Evolutionary conservation across 23 tunicate species (phyloP), one percentile per base, ranked within the genome.

Genomic region (Trididemnum clinides): DNA sequence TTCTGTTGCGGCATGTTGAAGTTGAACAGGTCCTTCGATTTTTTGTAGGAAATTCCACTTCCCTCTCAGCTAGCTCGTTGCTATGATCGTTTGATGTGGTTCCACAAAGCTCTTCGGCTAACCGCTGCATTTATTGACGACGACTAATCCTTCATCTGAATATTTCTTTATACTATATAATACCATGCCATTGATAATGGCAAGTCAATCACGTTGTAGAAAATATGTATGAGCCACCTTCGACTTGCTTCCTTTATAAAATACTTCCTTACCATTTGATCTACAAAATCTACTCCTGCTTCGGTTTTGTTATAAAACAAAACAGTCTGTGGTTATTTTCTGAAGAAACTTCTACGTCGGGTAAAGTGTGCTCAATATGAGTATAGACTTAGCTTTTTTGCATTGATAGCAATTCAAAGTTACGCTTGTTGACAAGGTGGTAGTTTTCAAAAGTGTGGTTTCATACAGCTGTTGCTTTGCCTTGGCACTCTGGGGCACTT

Each of bases 381-480:
- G 10, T 44, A 44, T 15, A 10, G 54, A 44, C 54, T 44, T 44
- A 10, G 54, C 54, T 44, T 44, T 44, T 44, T 44, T 44, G 54
- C 54, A 44, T 44, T 44, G 54, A 7, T 7, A 15, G 15, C 15
- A 7, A 15, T 44, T n/a, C n/a, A n/a, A n/a, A n/a, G 54, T 44
- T 15, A 44, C 54, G 54, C 54, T 44, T 10, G 54, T 44, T 44
- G 54, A 44, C 54, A n/a, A n/a, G n/a, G n/a, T n/a, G n/a, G n/a
- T n/a, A n/a, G n/a, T n/a, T n/a, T n/a, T n/a, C n/a, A n/a, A 71
- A 71, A 71, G 36, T 71, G 77, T 71, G 19, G 77, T 71, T 33
- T 71, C 77, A 71, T 71, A 37, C 77, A 71, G 77, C 77, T 71
- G 77, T 23, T 71, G 77, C 25, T 71, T 71, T 71, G 12, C 77